phyloP scores from a whole-genome alignment of 2,888 invertebrate species.

The Xanthia icteritia region DNA sequence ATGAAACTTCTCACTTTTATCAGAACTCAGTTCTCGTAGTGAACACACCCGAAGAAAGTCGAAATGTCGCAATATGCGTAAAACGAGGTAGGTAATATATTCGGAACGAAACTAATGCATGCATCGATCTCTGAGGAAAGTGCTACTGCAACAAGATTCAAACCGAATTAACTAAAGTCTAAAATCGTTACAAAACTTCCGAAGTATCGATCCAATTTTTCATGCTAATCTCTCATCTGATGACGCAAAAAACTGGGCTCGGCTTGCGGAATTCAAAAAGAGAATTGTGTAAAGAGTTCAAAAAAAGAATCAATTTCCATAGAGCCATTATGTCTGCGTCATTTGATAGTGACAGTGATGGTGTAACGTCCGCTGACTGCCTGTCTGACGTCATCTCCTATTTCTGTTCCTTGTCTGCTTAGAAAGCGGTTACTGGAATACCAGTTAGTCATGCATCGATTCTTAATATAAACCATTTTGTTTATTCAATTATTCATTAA shows the following conservation, averaged over 20 bases:
- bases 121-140: slow-evolving; percentile 45
- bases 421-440: slow-evolving; percentile 65
- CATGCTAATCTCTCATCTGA: slow-evolving; percentile 6
- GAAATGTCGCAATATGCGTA: slow-evolving; percentile 59
- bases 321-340: slow-evolving; percentile 55
- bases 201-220: background rate
- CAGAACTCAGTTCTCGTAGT: slow-evolving; percentile 40
- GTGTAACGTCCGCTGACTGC: slow-evolving; percentile 48
- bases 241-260: slow-evolving; percentile 8
- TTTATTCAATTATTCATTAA: slow-evolving; percentile 61
- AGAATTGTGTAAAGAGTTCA: slow-evolving; percentile 49
- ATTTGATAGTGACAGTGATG: slow-evolving; percentile 57
- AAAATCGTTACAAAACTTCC: background rate
- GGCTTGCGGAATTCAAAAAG: slow-evolving; percentile 42
- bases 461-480: slow-evolving; percentile 54
- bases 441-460: slow-evolving; percentile 61
- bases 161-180: background rate
- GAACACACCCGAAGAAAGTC: slow-evolving; percentile 57
- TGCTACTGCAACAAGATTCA: slow-evolving; percentile 12
- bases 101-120: slow-evolving; percentile 43
- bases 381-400: slow-evolving; percentile 61
- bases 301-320: slow-evolving; percentile 46
- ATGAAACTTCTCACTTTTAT: slow-evolving; percentile 65
- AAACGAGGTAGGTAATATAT: slow-evolving; percentile 52
- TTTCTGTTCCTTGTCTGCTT: slow-evolving; percentile 58